phyloP scores from a whole-genome alignment of 2,888 invertebrate species.

The Aleiodes testaceus region DNA sequence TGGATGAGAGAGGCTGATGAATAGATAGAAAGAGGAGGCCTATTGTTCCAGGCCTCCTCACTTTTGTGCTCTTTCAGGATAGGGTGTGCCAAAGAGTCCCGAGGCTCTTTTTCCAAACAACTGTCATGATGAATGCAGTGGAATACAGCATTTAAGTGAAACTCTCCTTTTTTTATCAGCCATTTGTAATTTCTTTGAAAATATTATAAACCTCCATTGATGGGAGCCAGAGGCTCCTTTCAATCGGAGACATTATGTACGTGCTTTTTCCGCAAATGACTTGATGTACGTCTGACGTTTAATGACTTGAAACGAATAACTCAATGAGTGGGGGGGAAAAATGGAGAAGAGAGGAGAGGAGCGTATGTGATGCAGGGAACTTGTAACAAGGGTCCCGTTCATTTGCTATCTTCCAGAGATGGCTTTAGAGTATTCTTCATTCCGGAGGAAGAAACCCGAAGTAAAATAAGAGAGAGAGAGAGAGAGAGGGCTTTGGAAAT shows the following conservation, averaged over 20 bases:
- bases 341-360: conserved; percentile 3
- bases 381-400: conserved; percentile 37
- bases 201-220: conserved; percentile 25
- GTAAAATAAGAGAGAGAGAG: conserved; percentile 8
- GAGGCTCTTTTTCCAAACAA: background rate
- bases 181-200: conserved; percentile 25
- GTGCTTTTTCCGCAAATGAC: conserved; percentile 33
- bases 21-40: conserved; percentile 10
- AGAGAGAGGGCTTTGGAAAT: background rate
- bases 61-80: conserved; percentile 39
- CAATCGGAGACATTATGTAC: conserved; percentile 16
- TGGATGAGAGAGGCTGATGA: conserved; percentile 4
- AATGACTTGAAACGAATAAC: conserved; percentile 26
- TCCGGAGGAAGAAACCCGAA: background rate
- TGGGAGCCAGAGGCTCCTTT: background rate
- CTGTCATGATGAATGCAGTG: too few species aligned
- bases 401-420: conserved; percentile 33
- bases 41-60: conserved; percentile 41
- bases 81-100: conserved; percentile 26
- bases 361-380: conserved; percentile 5
- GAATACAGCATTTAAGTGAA: too few species aligned
- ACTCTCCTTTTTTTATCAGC: conserved; percentile 1
- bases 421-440: conserved; percentile 12
- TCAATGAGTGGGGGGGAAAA: background rate
- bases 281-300: conserved; percentile 34